These are phyloP conservation scores for Tetramorium simillimum DNA, from an alignment of 1,140 invertebrate genomes.

Conservation along the genomic window DNA sequence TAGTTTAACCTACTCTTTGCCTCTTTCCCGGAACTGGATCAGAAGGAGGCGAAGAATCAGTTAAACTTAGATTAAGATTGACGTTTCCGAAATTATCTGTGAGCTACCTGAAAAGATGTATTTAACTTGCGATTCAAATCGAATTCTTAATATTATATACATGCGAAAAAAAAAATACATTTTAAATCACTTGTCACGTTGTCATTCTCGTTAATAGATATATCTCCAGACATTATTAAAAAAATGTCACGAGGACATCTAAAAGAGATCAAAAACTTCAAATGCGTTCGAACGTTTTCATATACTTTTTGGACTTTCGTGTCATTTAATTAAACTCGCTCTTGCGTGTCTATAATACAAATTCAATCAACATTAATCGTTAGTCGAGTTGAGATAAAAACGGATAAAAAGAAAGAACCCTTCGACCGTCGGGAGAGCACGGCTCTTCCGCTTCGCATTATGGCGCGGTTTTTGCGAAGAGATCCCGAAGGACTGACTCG, in stretches of 20 bases:
- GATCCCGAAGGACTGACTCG: conserved; percentile 9
- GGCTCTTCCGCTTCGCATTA: conserved; percentile 23
- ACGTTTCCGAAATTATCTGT: background rate
- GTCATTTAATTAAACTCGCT: background rate
- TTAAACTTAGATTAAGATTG: conserved; percentile 14
- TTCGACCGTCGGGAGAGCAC: conserved; percentile 38
- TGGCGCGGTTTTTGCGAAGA: conserved; percentile 19
- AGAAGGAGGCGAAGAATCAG: background rate
- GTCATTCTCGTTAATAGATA: background rate
- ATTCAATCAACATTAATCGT: background rate
- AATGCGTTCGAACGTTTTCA: background rate
- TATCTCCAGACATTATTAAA: background rate
- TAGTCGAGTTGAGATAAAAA: background rate
- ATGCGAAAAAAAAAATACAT: background rate
- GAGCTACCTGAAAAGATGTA: background rate
- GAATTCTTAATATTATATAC: background rate
- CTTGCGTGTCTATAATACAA: background rate
- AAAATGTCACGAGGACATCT: background rate
- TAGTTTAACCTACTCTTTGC: background rate
- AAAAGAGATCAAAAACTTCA: background rate
- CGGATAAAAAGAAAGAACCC: conserved; percentile 5
- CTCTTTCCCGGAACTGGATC: background rate
- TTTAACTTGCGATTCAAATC: background rate
- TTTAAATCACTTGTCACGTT: background rate
- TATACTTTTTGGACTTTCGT: background rate